phyloP scores from a whole-genome alignment of 1,140 invertebrate genomes.

The Apis dorsata region DNA sequence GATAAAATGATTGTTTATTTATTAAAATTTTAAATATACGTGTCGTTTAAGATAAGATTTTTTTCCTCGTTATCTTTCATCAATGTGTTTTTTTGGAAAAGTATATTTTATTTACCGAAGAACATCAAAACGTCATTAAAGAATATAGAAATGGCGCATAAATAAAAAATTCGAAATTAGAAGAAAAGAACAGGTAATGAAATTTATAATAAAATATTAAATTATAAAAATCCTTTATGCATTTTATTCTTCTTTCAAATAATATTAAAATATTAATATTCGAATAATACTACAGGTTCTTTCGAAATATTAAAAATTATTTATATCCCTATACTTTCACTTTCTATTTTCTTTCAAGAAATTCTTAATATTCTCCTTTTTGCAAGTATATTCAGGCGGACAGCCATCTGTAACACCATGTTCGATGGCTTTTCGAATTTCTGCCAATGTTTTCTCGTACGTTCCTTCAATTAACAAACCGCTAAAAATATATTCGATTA shows the following conservation, averaged over 20 bases:
- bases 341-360: slow-evolving; percentile 65
- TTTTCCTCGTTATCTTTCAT: background rate
- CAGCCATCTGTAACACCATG: slow-evolving; percentile 73
- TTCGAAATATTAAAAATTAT: background rate
- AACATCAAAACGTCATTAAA: too few relatives aligned
- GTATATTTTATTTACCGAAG: background rate
- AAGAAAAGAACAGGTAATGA: background rate
- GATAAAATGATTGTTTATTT: background rate
- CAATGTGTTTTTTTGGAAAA: background rate
- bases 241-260: background rate
- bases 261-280: background rate
- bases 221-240: background rate
- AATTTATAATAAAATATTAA: background rate
- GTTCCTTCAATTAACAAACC: slow-evolving; percentile 64
- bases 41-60: background rate
- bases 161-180: background rate
- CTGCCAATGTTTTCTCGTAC: slow-evolving; percentile 74
- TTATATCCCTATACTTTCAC: background rate
- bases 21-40: background rate
- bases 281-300: background rate
- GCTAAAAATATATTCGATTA: slow-evolving; percentile 48
- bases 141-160: background rate
- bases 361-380: slow-evolving; percentile 76
- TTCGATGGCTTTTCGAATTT: slow-evolving; percentile 76
- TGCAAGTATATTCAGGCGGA: slow-evolving; percentile 76